Percentiles rank a stretch among this genome's conserved stretches.
Evolutionary conservation across 2,113 vertebrate genomes (phyloP).

Genomic region (Ranitomeya variabilis): DNA sequence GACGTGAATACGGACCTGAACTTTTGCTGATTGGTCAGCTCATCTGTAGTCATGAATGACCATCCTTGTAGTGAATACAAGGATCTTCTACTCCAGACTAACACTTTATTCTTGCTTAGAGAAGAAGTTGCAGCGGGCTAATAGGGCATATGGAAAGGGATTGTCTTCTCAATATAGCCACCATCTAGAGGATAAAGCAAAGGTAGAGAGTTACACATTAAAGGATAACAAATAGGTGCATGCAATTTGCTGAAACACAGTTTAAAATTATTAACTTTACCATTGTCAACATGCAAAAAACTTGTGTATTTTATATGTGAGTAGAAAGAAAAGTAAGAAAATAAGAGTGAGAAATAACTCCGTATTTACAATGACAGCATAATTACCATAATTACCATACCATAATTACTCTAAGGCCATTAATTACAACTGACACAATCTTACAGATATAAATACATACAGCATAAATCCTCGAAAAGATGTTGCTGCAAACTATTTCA

Average conservation of each 20-base stretch:
- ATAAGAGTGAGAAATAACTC: slow-evolving; percentile 7
- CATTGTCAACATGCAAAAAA: neutral
- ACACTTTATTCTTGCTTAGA: too few relatives aligned
- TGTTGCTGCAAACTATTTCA: neutral
- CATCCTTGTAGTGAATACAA: too few relatives aligned
- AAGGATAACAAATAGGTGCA: neutral
- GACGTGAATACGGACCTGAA: too few relatives aligned
- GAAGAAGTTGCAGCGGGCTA: too few relatives aligned
- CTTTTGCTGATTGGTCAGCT: too few relatives aligned
- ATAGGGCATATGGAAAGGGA: too few relatives aligned
- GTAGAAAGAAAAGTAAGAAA: neutral
- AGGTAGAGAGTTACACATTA: neutral
- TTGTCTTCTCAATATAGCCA: too few relatives aligned
- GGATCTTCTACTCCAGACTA: too few relatives aligned
- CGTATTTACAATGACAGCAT: slow-evolving; percentile 5
- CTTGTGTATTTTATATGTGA: neutral
- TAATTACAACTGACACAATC: slow-evolving; percentile 5
- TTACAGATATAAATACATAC: slow-evolving; percentile 6
- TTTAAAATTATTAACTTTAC: neutral
- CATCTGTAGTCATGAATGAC: too few relatives aligned
- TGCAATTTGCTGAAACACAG: neutral
- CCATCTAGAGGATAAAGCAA: too few relatives aligned
- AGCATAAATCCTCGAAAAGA: neutral
- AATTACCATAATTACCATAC: slow-evolving; percentile 21
- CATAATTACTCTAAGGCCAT: slow-evolving; percentile 1